phyloP scores from a whole-genome alignment of 2,797 vertebrate genomes.

The Poecilia velifera region DNA sequence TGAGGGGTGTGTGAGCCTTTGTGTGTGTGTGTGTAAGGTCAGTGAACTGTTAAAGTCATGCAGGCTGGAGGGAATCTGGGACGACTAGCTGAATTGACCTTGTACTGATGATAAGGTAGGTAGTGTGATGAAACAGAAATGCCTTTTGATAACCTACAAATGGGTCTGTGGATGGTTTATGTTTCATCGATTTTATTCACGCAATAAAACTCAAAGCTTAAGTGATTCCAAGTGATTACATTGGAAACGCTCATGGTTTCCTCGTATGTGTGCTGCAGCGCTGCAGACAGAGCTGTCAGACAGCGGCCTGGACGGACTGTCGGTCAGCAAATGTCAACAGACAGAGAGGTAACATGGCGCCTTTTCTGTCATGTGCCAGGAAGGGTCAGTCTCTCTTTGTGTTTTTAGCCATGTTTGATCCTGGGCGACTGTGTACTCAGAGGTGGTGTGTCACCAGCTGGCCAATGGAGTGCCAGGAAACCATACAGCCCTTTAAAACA shows the following conservation, averaged over 20 bases:
- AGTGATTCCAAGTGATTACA: not conserved
- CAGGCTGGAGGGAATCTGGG: constrained; percentile 1
- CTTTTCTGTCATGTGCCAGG: constrained; percentile 27
- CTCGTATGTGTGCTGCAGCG: not conserved
- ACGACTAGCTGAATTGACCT: constrained; percentile 17
- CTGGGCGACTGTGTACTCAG: constrained; percentile 35
- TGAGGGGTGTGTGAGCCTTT: constrained; percentile 18
- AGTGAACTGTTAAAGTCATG: constrained; percentile 24
- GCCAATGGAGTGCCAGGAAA: constrained; percentile 66
- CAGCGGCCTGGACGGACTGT: not conserved
- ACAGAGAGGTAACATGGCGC: constrained; percentile 28
- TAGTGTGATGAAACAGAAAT: constrained; percentile 14
- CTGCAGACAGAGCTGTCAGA: not conserved
- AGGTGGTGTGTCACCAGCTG: constrained; percentile 60
- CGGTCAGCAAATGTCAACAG: constrained; percentile 59
- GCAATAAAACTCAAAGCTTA: not conserved
- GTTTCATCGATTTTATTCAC: not conserved
- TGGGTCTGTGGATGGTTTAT: not conserved
- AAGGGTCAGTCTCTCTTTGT: constrained; percentile 43
- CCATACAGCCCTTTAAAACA: constrained; percentile 27
- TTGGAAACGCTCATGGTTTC: constrained; percentile 7
- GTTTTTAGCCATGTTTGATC: constrained; percentile 56
- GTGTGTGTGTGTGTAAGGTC: constrained; percentile 10
- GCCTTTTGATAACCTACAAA: constrained; percentile 6
- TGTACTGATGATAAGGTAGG: constrained; percentile 27